Evolutionary conservation across 2,797 vertebrate species (phyloP).

Genomic region (Rallus crepitans): DNA sequence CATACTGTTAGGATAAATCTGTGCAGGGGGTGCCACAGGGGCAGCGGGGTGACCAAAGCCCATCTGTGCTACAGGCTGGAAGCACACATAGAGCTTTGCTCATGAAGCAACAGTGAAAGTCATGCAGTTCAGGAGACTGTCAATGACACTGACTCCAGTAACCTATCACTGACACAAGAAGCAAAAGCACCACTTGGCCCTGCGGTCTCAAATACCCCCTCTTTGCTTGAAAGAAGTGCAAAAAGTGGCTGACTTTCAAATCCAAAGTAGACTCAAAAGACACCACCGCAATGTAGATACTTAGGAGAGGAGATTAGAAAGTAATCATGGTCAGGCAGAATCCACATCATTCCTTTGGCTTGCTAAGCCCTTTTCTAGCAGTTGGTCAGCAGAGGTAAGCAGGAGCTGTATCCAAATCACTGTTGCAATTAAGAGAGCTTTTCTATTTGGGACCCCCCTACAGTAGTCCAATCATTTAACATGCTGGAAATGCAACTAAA

Average conservation of each 20-base stretch:
- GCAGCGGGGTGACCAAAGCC: not conserved
- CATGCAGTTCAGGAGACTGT: not conserved
- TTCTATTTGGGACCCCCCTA: not conserved
- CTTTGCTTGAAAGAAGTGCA: not conserved
- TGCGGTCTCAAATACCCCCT: not conserved
- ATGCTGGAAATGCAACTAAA: not conserved
- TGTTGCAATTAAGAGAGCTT: fast-evolving
- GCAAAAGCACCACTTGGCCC: fast-evolving
- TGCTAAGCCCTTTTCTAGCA: not conserved
- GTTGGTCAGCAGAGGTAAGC: not conserved
- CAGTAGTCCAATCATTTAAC: not conserved
- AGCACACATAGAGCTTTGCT: not conserved
- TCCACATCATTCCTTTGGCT: not conserved
- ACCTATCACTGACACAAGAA: not conserved
- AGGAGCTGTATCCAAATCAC: not conserved
- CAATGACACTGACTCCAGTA: not conserved
- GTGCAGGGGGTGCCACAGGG: no score
- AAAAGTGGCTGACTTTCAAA: not conserved
- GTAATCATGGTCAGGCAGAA: not conserved
- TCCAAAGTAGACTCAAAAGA: not conserved
- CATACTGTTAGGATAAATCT: not conserved
- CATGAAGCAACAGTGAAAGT: not conserved
- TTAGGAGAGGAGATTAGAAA: not conserved
- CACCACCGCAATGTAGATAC: not conserved
- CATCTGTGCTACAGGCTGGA: not conserved